Percentiles rank a stretch among this genome's conserved stretches.
Conservation (phyloP, 2,113 vertebrate genomes). For the Melanerpes formicivorus region DNA sequence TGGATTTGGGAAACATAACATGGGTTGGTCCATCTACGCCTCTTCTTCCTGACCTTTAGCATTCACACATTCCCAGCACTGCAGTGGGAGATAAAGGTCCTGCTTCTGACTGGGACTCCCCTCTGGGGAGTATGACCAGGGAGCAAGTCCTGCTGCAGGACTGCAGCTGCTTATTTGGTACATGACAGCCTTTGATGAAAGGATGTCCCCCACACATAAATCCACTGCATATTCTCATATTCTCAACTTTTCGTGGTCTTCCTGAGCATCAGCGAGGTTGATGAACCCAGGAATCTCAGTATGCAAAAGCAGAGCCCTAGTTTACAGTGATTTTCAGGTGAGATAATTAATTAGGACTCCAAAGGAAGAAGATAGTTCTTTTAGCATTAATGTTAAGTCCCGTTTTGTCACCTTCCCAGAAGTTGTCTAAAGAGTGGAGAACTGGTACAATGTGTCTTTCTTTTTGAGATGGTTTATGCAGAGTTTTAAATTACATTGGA, state of each 20-base stretch:
- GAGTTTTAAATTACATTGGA: conserved; percentile 44
- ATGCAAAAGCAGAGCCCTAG: background rate
- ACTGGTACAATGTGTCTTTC: background rate
- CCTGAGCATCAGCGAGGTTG: background rate
- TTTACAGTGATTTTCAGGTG: background rate
- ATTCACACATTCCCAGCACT: background rate
- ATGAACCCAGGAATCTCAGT: background rate
- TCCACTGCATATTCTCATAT: background rate
- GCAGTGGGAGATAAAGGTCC: background rate
- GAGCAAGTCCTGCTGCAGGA: background rate
- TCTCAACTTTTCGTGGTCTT: background rate
- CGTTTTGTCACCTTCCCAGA: conserved; percentile 11
- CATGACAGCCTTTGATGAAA: background rate
- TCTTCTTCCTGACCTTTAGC: background rate
- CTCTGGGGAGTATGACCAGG: fast-evolving
- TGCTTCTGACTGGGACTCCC: fast-evolving
- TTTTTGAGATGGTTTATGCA: background rate
- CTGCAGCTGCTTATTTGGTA: background rate
- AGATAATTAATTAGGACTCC: conserved; percentile 27
- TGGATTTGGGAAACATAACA: background rate
- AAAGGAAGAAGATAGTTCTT: background rate
- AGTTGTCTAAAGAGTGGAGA: background rate
- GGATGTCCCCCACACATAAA: background rate
- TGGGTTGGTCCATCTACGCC: fast-evolving
- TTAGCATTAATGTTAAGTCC: background rate